These are phyloP conservation scores for Schizopygopsis pylzovi DNA, from an alignment of 2,797 vertebrate genomes.

Conservation along the genomic window DNA sequence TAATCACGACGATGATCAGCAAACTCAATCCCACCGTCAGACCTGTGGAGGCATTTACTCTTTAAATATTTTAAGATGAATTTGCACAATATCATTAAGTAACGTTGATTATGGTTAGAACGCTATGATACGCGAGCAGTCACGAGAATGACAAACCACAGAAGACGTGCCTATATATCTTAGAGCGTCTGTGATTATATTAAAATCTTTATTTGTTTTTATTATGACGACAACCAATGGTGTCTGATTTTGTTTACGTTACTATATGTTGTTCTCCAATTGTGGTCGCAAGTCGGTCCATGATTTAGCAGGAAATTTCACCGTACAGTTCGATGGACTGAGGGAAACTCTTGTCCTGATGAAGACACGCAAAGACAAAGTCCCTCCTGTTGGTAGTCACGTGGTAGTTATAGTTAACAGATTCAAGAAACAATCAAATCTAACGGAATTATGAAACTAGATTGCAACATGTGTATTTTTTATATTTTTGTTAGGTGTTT, in stretches of 20 bases:
- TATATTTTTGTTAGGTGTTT: not conserved
- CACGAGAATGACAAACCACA: not conserved
- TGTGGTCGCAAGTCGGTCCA: constrained; percentile 6
- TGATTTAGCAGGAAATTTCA: not conserved
- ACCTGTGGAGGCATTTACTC: constrained; percentile 28
- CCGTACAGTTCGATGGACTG: not conserved
- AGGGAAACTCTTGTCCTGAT: not conserved
- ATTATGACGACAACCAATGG: not conserved
- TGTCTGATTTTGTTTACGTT: not conserved
- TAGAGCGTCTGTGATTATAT: not conserved
- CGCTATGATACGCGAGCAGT: not conserved
- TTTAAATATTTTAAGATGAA: not conserved
- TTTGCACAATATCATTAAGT: not conserved
- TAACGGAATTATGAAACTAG: not conserved
- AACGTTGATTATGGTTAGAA: not conserved
- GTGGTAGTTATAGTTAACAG: not conserved
- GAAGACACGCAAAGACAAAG: not conserved
- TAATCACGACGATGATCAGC: constrained; percentile 32
- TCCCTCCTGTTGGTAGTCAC: constrained; percentile 7
- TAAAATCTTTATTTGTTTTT: not conserved
- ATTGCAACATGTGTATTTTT: not conserved
- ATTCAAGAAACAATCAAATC: not conserved
- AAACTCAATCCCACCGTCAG: constrained; percentile 49
- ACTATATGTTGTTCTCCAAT: constrained; percentile 25
- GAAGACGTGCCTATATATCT: not conserved